A percentile compares a stretch with the other conserved stretches of the same genome.
Evolutionary conservation across 2,888 invertebrate species (phyloP).

Genomic region (Papilio gigon): DNA sequence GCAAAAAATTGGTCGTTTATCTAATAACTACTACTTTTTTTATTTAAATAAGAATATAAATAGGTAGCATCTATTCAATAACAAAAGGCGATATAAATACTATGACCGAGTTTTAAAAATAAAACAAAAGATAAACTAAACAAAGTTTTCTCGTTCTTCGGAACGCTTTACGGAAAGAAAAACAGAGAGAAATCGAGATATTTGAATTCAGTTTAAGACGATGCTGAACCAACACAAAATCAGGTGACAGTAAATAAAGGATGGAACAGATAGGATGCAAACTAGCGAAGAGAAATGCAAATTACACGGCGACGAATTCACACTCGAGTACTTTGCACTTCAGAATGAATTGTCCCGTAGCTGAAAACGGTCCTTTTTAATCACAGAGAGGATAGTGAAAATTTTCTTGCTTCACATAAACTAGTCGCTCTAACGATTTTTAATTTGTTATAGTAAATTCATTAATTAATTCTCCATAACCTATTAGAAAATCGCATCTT

Average conservation of each 20-base stretch:
- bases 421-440: not conserved
- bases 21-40: too few relatives aligned
- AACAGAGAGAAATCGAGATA: constrained; percentile 7
- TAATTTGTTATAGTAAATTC: not conserved
- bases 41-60: too few relatives aligned
- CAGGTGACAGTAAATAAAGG: constrained; percentile 11
- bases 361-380: constrained; percentile 15
- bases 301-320: constrained; percentile 16
- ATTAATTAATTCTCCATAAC: not conserved
- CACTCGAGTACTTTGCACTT: constrained; percentile 9
- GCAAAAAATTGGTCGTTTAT: too few relatives aligned
- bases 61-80: too few relatives aligned
- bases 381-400: constrained; percentile 2
- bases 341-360: constrained; percentile 18
- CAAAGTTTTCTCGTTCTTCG: not conserved
- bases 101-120: too few relatives aligned
- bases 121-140: not conserved
- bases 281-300: constrained; percentile 26
- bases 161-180: not conserved
- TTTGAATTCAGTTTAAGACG: constrained; percentile 9
- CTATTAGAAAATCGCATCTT: too few relatives aligned
- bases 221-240: constrained; percentile 14
- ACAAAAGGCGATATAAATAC: too few relatives aligned
- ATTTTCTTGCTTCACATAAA: not conserved
- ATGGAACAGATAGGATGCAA: not conserved